Evolutionary conservation across 2,797 vertebrate genomes (phyloP), one percentile per base, ranked within the genome.

Genomic region (Manis pentadactyla): DNA sequence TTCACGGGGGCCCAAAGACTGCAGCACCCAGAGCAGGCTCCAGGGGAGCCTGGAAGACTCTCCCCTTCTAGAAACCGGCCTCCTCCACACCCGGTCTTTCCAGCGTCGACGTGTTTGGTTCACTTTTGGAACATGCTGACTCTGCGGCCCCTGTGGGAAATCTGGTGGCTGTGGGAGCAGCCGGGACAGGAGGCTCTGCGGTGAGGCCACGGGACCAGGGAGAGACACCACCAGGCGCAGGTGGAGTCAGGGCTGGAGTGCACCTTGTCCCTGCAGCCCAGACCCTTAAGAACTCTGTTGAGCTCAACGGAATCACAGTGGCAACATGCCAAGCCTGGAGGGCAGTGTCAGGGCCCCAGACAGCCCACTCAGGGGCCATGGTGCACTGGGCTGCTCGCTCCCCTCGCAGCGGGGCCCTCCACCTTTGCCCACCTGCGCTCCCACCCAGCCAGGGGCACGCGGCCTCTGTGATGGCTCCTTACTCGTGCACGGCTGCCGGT

Each of bases 161-260:
- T 7, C 6, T 1, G 7, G 42, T 6, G 5, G 34, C 4, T 1
- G 18, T 7, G 6, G 4, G 57, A n/a, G 19, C 2, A 23, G 39
- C 46, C 21, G 11, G 46, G 46, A 46, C 46, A 46, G 46, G 10
- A 46, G 46, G 46, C 9, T 46, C 46, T 46, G 42, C 10, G 42
- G 10, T 46, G 42, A 46, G 1, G 8, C 42, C 7, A 46, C 46
- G 46, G 46, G 10, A 46, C 46, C 46, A 0, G 55, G 49, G 34
- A 17, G 39, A 17, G 59, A 13, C 13, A 0, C 2, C 2, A 0
- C 5, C 49, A 46, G 9, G 5, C 7, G 46, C 5, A 3, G 42
- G 57, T 2, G 18, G 51, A 39, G 4, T 12, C 17, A 19, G 6
- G 55, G 37, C 19, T 55, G 37, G 68, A 57, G 93, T 34, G 55